A percentile compares a stretch with the other conserved stretches of the same genome.
phyloP scores from a whole-genome alignment of 2,113 vertebrate species.

The Brienomyrus longianalis region DNA sequence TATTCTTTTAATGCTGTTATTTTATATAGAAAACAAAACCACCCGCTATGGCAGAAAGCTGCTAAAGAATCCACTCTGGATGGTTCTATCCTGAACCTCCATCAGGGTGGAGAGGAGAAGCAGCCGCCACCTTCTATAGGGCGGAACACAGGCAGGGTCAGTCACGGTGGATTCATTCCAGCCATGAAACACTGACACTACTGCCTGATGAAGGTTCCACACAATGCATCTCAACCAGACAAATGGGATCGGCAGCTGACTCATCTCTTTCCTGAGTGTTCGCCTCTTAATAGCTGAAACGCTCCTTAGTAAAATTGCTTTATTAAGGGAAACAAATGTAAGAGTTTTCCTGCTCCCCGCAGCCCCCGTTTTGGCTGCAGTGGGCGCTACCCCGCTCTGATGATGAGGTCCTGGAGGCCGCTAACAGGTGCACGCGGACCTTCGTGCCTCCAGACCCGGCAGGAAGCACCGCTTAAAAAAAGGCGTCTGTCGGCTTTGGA shows the following conservation, averaged over 20 bases:
- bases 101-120: not conserved
- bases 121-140: not conserved
- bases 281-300: not conserved
- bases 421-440: not conserved
- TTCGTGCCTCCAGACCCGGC: not conserved
- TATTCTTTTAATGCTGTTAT: not conserved
- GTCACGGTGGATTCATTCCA: not conserved
- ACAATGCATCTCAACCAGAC: not conserved
- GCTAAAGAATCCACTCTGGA: not conserved
- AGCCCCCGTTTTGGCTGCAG: not conserved
- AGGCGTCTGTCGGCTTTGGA: conserved; percentile 5
- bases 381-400: not conserved
- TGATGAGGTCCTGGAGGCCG: not conserved
- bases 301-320: not conserved
- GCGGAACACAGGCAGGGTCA: not conserved
- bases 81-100: not conserved
- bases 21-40: not conserved
- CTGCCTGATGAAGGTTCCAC: not conserved
- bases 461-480: not conserved
- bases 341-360: not conserved
- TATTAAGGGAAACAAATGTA: not conserved
- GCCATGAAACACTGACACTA: not conserved
- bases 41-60: not conserved
- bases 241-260: not conserved
- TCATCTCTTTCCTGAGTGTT: not conserved